These are phyloP conservation scores for Urocolius indicus DNA, from an alignment of 2,113 vertebrate genomes.

Conservation along the genomic window DNA sequence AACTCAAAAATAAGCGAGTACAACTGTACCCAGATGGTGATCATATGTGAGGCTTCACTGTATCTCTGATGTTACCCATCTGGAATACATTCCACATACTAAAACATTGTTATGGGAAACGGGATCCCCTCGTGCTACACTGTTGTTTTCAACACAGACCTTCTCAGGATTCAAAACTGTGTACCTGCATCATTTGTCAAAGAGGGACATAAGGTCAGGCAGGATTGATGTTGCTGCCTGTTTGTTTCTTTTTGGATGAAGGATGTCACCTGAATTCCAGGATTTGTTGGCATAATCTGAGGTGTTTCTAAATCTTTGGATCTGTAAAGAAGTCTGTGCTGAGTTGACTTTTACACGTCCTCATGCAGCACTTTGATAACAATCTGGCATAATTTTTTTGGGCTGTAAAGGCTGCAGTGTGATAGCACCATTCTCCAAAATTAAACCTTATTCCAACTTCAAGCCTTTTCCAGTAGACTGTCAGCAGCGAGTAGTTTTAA, in stretches of 20 bases:
- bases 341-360: fast-evolving
- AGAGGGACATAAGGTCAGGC: not conserved
- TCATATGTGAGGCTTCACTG: not conserved
- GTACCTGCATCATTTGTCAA: not conserved
- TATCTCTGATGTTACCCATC: not conserved
- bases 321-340: not conserved
- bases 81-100: fast-evolving
- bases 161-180: not conserved
- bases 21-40: not conserved
- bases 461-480: not conserved
- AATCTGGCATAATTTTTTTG: not conserved
- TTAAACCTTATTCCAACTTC: not conserved
- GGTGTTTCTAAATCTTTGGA: not conserved
- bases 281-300: not conserved
- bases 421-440: not conserved
- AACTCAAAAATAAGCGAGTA: not conserved
- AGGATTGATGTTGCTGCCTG: not conserved
- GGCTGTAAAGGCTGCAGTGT: not conserved
- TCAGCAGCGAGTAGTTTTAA: not conserved
- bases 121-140: fast-evolving
- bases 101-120: not conserved
- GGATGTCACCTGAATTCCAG: not conserved
- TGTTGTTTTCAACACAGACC: not conserved
- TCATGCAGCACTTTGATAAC: not conserved
- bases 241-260: not conserved